phyloP scores from a whole-genome alignment of 2,888 invertebrate species.

The Chironomus tentans region DNA sequence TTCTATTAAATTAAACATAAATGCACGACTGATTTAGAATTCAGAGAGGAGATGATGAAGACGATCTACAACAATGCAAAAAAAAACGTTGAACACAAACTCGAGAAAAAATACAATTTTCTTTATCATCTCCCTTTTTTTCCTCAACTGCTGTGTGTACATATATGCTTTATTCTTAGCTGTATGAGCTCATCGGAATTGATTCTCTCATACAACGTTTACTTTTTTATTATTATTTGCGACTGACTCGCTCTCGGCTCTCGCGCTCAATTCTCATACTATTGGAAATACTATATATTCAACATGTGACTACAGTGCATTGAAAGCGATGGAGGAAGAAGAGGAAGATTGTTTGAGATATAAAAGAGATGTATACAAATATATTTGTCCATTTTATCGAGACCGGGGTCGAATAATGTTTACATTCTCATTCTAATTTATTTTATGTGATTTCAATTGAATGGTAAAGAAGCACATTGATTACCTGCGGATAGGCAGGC shows the following conservation, averaged over 20 bases:
- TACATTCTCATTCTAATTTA: neutral
- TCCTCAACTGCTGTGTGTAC: neutral
- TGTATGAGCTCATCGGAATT: constrained; percentile 18
- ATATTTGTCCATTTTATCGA: neutral
- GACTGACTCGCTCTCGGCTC: neutral
- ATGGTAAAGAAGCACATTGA: neutral
- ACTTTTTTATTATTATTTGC: no score
- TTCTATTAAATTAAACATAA: neutral
- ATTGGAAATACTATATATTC: neutral
- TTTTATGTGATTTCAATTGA: neutral
- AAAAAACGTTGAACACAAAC: no score
- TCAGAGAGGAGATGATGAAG: neutral
- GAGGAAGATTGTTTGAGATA: neutral
- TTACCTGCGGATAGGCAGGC: neutral
- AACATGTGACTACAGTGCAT: neutral
- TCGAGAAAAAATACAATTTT: no score
- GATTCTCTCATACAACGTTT: neutral
- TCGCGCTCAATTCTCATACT: neutral
- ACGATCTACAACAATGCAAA: no score
- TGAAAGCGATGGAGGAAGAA: neutral
- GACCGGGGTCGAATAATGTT: neutral
- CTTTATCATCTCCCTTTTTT: neutral
- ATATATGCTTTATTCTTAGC: constrained; percentile 14
- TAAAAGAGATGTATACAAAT: neutral
- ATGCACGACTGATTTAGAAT: neutral